Evolutionary conservation across 2,113 vertebrate genomes (phyloP).

Genomic region (Rhinichthys klamathensis): DNA sequence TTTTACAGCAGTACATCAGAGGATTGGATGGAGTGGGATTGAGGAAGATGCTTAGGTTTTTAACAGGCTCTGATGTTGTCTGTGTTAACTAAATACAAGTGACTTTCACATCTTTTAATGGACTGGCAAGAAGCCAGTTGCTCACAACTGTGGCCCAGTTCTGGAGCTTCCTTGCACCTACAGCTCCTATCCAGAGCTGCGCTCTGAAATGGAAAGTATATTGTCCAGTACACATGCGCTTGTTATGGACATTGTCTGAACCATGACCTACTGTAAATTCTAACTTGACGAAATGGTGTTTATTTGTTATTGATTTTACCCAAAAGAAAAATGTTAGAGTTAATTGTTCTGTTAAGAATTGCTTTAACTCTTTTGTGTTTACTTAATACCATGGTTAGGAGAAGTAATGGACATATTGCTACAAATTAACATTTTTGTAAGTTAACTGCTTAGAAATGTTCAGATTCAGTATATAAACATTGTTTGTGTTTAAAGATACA

Average conservation of each 20-base stretch:
- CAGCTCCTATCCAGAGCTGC: constrained; percentile 21
- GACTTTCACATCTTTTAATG: constrained; percentile 47
- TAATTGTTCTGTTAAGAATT: not conserved
- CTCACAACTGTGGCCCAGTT: constrained; percentile 48
- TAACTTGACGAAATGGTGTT: not conserved
- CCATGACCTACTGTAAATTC: not conserved
- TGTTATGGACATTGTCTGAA: constrained; percentile 13
- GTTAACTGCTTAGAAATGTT: too few relatives aligned
- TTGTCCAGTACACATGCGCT: not conserved
- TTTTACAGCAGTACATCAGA: constrained; percentile 57
- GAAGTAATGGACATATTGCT: not conserved
- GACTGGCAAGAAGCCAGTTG: constrained; percentile 42
- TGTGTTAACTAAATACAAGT: constrained; percentile 44
- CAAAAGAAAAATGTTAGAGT: not conserved
- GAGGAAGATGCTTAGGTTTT: constrained; percentile 53
- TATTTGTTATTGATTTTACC: not conserved
- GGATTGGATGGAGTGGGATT: constrained; percentile 49
- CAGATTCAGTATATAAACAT: too few relatives aligned
- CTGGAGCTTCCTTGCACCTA: constrained; percentile 25
- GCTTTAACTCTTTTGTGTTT: not conserved
- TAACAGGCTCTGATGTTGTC: constrained; percentile 50
- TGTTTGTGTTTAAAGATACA: too few relatives aligned
- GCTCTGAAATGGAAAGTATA: constrained; percentile 1
- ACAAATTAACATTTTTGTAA: too few relatives aligned
- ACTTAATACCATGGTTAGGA: not conserved